These are phyloP conservation scores for Anneissia japonica DNA, from an alignment of 35 echinoderm and acorn worm genomes.

Conservation along the genomic window DNA sequence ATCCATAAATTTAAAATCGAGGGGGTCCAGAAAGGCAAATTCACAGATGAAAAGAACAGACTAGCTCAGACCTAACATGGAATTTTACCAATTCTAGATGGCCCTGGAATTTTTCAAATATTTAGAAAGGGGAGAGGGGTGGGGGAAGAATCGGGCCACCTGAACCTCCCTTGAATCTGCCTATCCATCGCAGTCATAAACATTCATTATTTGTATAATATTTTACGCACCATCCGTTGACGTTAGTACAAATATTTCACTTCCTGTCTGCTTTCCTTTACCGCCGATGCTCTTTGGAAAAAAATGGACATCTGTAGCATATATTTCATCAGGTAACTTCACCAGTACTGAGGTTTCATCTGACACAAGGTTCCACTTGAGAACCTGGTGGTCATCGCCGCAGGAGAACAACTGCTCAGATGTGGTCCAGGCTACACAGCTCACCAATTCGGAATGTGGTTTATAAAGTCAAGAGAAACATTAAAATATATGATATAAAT, in stretches of 20 bases:
- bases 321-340: slow-evolving; percentile 85
- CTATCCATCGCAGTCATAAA: background rate
- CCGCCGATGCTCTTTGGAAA: slow-evolving; percentile 76
- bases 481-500: no score
- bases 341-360: slow-evolving; percentile 85
- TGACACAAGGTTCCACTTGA: slow-evolving; percentile 87
- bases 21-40: no score
- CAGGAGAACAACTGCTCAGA: slow-evolving; percentile 95
- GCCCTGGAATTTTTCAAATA: no score
- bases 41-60: no score
- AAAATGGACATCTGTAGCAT: slow-evolving; percentile 96
- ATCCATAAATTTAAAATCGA: no score
- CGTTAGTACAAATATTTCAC: slow-evolving; percentile 88
- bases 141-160: background rate
- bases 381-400: slow-evolving; percentile 92
- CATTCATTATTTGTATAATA: background rate
- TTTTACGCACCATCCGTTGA: slow-evolving; percentile 84
- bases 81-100: no score
- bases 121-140: no score
- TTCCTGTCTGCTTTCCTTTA: slow-evolving; percentile 77
- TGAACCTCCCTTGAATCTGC: background rate
- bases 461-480: background rate
- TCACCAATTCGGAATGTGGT: slow-evolving; percentile 92
- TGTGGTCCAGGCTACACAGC: slow-evolving; percentile 93
- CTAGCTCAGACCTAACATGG: no score